A percentile compares a stretch with the other conserved stretches of the same genome.
Evolutionary conservation across 2,113 vertebrate genomes (phyloP).

Genomic region (Terrapene triunguis): DNA sequence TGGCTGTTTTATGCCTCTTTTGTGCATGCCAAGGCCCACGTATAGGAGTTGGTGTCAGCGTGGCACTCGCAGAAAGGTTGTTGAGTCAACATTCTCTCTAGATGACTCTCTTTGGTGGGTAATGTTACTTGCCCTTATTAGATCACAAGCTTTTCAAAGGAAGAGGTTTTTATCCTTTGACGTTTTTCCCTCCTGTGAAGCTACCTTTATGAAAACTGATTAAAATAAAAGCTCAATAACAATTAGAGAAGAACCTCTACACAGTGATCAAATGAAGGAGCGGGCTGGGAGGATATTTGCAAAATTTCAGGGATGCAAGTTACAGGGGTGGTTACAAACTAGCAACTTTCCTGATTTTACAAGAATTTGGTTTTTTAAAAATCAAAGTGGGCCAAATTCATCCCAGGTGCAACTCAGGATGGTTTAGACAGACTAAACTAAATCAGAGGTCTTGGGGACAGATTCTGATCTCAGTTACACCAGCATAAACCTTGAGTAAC

Average conservation of each 20-base stretch:
- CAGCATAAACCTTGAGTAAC: background rate
- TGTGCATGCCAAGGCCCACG: background rate
- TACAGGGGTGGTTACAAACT: background rate
- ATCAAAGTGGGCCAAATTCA: background rate
- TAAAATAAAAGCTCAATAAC: slow-evolving; percentile 61
- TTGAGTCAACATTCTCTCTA: background rate
- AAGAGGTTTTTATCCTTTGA: background rate
- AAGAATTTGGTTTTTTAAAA: background rate
- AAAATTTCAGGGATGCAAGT: slow-evolving; percentile 15
- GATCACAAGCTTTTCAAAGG: background rate
- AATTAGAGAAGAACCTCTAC: background rate
- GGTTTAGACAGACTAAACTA: background rate
- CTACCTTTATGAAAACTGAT: slow-evolving; percentile 45
- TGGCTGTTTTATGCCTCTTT: background rate
- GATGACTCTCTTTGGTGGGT: background rate
- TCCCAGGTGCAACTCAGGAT: background rate
- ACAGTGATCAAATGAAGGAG: slow-evolving; percentile 28
- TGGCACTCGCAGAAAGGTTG: background rate
- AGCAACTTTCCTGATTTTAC: background rate
- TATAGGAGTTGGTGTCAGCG: background rate
- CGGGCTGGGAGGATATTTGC: slow-evolving; percentile 1
- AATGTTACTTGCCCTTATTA: background rate
- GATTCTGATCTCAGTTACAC: background rate
- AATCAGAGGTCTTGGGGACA: background rate
- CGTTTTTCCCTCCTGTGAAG: slow-evolving; percentile 51